A percentile compares a stretch with the other conserved stretches of the same genome.
These are phyloP conservation scores for Aradophagus sp. DNA, from an alignment of 1,140 invertebrate genomes.

Conservation along the genomic window DNA sequence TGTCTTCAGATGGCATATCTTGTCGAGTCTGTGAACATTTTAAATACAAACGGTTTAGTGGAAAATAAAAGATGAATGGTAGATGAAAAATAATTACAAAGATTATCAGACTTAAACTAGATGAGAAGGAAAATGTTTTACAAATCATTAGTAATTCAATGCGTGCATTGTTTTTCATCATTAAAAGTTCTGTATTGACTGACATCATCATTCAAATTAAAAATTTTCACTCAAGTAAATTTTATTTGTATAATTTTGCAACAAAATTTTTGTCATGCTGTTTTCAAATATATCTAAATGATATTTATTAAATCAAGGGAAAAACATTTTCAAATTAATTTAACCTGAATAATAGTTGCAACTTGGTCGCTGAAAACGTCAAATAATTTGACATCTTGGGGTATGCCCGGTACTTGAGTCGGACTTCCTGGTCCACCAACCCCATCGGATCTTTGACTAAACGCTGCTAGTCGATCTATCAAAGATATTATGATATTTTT, in stretches of 20 bases:
- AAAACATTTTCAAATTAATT: too few species aligned
- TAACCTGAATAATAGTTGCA: constrained; percentile 93
- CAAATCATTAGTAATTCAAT: constrained; percentile 59
- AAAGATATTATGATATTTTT: constrained; percentile 98
- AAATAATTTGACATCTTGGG: constrained; percentile 93
- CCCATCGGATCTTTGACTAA: constrained; percentile 84
- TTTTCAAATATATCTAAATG: not conserved
- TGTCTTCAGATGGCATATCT: constrained; percentile 97
- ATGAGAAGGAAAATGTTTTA: constrained; percentile 59
- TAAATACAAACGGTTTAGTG: too few species aligned
- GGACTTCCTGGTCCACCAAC: constrained; percentile 73
- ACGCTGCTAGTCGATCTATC: constrained; percentile 92
- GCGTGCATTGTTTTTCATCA: constrained; percentile 66
- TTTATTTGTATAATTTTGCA: too few species aligned
- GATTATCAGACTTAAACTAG: constrained; percentile 74
- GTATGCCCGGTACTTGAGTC: constrained; percentile 80
- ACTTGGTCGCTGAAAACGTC: constrained; percentile 99
- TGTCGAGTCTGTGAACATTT: constrained; percentile 86
- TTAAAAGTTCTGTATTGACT: constrained; percentile 9
- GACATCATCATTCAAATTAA: too few species aligned
- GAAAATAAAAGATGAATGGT: too few species aligned
- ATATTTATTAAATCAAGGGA: too few species aligned
- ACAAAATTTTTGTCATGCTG: too few species aligned
- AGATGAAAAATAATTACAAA: too few species aligned
- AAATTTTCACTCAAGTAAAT: too few species aligned